Conservation (phyloP, 2,888 invertebrate species). For the Punctoribates punctum region DNA sequence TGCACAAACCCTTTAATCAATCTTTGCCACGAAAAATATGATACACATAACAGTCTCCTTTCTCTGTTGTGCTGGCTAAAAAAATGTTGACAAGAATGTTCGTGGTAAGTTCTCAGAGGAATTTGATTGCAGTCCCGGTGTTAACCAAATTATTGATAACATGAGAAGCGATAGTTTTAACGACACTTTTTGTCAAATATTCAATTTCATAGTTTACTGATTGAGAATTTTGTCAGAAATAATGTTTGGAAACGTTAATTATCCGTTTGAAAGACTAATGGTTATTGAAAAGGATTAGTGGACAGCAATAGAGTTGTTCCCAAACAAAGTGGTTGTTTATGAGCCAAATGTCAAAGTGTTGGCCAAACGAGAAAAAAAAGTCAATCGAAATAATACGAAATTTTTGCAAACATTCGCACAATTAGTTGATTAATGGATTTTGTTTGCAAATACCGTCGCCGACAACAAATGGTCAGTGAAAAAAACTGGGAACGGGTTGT, state of each 20-base stretch:
- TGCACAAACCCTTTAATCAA: too few relatives aligned
- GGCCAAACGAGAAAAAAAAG: neutral
- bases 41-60: too few relatives aligned
- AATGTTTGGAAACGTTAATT: neutral
- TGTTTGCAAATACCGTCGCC: slow-evolving; percentile 22
- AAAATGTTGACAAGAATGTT: too few relatives aligned
- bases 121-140: neutral
- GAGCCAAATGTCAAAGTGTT: slow-evolving; percentile 6
- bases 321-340: slow-evolving; percentile 9
- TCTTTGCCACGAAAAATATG: too few relatives aligned
- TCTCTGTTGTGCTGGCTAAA: too few relatives aligned
- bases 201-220: neutral
- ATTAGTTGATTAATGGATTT: slow-evolving; percentile 35
- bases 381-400: slow-evolving; percentile 14
- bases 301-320: neutral
- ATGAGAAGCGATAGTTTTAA: neutral
- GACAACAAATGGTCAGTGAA: slow-evolving; percentile 31
- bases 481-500: slow-evolving; percentile 22
- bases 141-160: neutral
- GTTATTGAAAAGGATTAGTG: slow-evolving; percentile 21
- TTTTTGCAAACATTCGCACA: slow-evolving; percentile 4
- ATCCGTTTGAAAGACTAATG: slow-evolving; percentile 3
- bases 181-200: neutral
- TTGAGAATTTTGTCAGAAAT: neutral
- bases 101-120: too few relatives aligned